Conservation (phyloP, 1,140 invertebrate species). For the Oscheius sp. region DNA sequence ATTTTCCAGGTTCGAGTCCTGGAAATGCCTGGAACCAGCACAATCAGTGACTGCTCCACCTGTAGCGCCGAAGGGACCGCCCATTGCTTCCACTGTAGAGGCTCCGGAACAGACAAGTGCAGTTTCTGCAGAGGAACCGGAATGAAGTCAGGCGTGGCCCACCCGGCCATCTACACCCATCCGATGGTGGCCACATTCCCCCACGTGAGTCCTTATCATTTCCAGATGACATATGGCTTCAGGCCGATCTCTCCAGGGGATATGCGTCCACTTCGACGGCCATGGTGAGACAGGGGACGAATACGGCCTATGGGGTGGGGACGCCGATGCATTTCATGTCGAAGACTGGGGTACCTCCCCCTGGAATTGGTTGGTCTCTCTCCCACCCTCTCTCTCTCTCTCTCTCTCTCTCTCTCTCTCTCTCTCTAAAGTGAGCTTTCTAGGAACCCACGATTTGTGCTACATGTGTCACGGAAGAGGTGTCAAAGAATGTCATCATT, state of each 20-base stretch:
- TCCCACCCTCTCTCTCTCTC: not conserved
- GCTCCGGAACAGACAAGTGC: constrained; percentile 59
- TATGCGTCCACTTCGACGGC: constrained; percentile 51
- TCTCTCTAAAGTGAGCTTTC: not conserved
- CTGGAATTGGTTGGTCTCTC: constrained; percentile 52
- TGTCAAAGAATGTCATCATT: constrained; percentile 58
- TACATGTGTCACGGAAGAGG: constrained; percentile 58
- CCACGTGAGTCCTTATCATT: constrained; percentile 40
- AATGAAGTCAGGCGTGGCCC: constrained; percentile 61
- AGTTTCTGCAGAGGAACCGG: constrained; percentile 58
- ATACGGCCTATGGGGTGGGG: constrained; percentile 51
- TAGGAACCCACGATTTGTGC: constrained; percentile 55
- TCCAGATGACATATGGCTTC: not conserved
- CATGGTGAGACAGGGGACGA: constrained; percentile 44
- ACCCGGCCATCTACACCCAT: constrained; percentile 60
- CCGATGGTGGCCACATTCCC: constrained; percentile 60
- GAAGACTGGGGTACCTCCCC: constrained; percentile 59
- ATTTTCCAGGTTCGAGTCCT: constrained; percentile 55
- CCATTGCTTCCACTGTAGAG: constrained; percentile 60
- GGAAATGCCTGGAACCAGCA: constrained; percentile 54
- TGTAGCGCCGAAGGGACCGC: constrained; percentile 54
- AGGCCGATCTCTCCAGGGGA: constrained; percentile 51
- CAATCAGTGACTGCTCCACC: constrained; percentile 43
- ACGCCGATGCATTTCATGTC: constrained; percentile 61
- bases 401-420: not conserved